Evolutionary conservation across 2,113 vertebrate species (phyloP).

Genomic region (Ochotona curzoniae): DNA sequence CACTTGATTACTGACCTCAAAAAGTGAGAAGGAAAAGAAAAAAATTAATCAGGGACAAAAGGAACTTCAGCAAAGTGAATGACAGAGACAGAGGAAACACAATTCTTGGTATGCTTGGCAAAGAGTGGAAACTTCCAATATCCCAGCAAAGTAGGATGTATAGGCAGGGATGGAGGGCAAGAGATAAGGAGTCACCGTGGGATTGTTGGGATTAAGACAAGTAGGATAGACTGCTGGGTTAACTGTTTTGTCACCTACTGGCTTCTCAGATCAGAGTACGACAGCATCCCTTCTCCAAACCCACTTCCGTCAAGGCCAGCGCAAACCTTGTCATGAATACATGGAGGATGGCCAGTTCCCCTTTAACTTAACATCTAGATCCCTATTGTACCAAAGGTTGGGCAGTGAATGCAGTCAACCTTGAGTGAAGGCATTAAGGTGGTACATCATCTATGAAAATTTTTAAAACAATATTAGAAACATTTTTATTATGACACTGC

Average conservation of each 20-base stretch:
- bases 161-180: background rate
- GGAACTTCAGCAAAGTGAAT: background rate
- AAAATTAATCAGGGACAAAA: background rate
- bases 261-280: background rate
- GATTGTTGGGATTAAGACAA: background rate
- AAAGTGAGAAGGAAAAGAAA: background rate
- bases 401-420: background rate
- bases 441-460: background rate
- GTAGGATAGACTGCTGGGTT: background rate
- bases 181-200: background rate
- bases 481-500: background rate
- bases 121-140: background rate
- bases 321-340: background rate
- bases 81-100: background rate
- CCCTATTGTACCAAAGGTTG: background rate
- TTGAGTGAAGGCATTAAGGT: background rate
- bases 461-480: constrained; percentile 23
- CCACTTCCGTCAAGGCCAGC: background rate
- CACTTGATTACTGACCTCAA: background rate
- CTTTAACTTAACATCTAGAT: background rate
- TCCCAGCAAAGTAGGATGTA: background rate
- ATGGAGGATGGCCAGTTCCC: background rate
- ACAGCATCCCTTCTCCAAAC: background rate
- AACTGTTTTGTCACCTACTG: background rate
- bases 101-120: background rate